Base-by-base conservation (phyloP, 2,888 invertebrate genomes). In the Caradrina kadenii region DNA sequence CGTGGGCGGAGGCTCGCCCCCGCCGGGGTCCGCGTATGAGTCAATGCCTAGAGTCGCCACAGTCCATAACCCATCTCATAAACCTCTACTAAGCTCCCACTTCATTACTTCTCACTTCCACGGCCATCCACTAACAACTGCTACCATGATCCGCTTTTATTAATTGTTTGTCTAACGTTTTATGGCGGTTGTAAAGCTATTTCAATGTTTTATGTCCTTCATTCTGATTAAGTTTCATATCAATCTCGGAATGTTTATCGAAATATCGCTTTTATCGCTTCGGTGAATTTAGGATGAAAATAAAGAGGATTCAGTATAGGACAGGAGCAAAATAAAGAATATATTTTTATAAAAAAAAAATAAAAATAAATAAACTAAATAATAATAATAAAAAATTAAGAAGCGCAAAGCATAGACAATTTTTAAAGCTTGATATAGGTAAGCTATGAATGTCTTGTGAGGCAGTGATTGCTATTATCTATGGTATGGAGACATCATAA, bases 391-490 rank as follows among this genome's bases (percentile, higher is more conserved):
- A 60, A 60, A 90, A 89, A 90, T 90, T 90, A 94, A 94, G 80
- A 95, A 96, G 95, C 95, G 91, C 89, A 91, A 95, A 95, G 94
- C 94, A 92, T 92, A 93, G 92, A 93, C 91, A 91, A 88, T 84
- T 89, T 90, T 92, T 91, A 87, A 93, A 94, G 94, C 94, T 93
- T 90, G 89, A 89, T 90, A 92, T 90, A 91, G 92, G 90, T 92
- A 94, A 95, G 95, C 96, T 94, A 95, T 94, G 96, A 95, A 95
- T 96, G 95, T 95, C 89, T 93, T 91, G 96, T 94, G 96, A 96
- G 95, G 95, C 96, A 96, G 95, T 96, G 95, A 95, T 94, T 94
- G 94, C 95, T 93, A 91, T 91, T 83, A 86, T 91, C 91, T 92
- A 93, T 92, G 86, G 83, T 87, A 91, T 87, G 87, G 87, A 86